Evolutionary conservation across 2,888 invertebrate genomes (phyloP).

Genomic region (Pyrrhosoma nymphula): DNA sequence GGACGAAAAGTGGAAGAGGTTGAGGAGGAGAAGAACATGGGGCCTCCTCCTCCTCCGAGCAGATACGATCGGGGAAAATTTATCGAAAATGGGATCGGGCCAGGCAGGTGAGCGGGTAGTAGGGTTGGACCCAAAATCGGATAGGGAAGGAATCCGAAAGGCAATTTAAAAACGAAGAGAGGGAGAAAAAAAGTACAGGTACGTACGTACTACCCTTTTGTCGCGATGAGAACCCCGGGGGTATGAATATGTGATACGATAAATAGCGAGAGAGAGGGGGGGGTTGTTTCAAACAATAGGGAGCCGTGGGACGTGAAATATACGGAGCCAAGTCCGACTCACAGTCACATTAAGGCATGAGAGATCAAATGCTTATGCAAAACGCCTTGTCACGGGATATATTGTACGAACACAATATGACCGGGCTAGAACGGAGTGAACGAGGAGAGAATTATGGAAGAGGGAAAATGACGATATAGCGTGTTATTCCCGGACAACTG

Average conservation of each 20-base stretch:
- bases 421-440: background rate
- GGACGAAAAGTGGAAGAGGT: background rate
- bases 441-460: background rate
- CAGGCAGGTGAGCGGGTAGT: conserved; percentile 11
- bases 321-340: background rate
- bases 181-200: background rate
- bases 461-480: background rate
- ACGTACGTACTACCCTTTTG: background rate
- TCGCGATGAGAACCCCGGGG: conserved; percentile 9
- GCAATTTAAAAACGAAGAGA: conserved; percentile 33
- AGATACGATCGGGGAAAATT: conserved; percentile 49
- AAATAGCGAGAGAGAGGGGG: background rate
- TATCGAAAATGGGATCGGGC: conserved; percentile 52
- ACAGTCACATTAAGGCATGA: background rate
- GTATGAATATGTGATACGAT: background rate
- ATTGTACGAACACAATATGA: background rate
- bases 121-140: conserved; percentile 33
- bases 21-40: background rate
- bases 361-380: conserved; percentile 23
- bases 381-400: conserved; percentile 13
- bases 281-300: background rate
- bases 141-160: conserved; percentile 26
- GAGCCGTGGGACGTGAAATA: background rate
- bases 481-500: background rate
- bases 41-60: background rate